Conservation (phyloP, 2,113 vertebrate genomes). For the Cygnus buccinator region DNA sequence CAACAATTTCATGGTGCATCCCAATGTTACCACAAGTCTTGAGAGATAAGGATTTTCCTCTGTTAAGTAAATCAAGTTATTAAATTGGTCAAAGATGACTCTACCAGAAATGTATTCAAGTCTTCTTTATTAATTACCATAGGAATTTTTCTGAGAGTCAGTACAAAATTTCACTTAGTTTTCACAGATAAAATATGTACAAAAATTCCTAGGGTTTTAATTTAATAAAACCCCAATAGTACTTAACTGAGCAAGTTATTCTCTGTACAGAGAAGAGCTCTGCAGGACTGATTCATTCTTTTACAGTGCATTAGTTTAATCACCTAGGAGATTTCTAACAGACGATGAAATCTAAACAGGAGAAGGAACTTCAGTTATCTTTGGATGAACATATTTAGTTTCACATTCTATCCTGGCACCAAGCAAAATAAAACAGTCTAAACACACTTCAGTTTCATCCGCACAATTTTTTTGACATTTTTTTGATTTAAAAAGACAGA, state of each 20-base stretch:
- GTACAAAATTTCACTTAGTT: constrained; percentile 27
- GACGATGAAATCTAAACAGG: constrained; percentile 60
- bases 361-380: constrained; percentile 68
- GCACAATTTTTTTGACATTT: constrained; percentile 65
- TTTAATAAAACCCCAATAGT: constrained; percentile 66
- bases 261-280: constrained; percentile 41
- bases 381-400: constrained; percentile 60
- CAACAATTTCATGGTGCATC: constrained; percentile 46
- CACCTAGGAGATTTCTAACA: constrained; percentile 69
- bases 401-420: constrained; percentile 57
- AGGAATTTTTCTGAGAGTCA: constrained; percentile 63
- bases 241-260: constrained; percentile 48
- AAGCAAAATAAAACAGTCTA: constrained; percentile 64
- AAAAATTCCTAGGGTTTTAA: constrained; percentile 43
- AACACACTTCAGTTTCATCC: constrained; percentile 56
- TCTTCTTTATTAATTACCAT: constrained; percentile 65
- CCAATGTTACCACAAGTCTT: constrained; percentile 34
- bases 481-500: constrained; percentile 65
- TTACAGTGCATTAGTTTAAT: constrained; percentile 73
- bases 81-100: constrained; percentile 70
- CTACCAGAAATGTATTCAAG: constrained; percentile 61
- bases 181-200: constrained; percentile 56
- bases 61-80: constrained; percentile 69
- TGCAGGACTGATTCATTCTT: constrained; percentile 56
- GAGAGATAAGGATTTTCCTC: constrained; percentile 69